Evolutionary conservation across 2,113 vertebrate species (phyloP).

Genomic region (Struthidea cinerea): DNA sequence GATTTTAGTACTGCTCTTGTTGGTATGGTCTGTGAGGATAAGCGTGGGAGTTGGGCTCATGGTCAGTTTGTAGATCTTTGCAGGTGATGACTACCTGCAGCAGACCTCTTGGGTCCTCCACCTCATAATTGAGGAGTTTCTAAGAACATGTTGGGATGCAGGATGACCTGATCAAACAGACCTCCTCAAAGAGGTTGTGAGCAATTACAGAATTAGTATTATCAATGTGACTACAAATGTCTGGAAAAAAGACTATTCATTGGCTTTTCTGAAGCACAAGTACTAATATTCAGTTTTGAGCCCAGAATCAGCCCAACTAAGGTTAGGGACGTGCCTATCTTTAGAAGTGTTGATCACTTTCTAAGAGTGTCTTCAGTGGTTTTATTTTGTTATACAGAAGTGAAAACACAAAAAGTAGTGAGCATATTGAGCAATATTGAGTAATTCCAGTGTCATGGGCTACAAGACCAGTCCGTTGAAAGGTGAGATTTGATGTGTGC

Average conservation of each 20-base stretch:
- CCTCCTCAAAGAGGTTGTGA: neutral
- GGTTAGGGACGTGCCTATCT: neutral
- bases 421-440: neutral
- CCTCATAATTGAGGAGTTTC: neutral
- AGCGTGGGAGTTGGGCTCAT: neutral
- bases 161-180: neutral
- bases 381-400: neutral
- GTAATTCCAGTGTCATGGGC: neutral
- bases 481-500: neutral
- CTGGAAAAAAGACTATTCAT: neutral
- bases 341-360: neutral
- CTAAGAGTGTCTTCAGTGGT: neutral
- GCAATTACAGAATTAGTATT: neutral
- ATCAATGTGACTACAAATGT: neutral
- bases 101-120: neutral
- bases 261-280: neutral
- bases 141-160: neutral
- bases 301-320: neutral
- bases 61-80: neutral
- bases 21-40: neutral
- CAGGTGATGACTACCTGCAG: neutral
- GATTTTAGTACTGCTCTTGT: neutral
- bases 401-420: neutral
- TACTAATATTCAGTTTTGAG: neutral
- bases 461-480: neutral